Conservation (phyloP, 2,797 vertebrate genomes). For the Anomalospiza imberbis region DNA sequence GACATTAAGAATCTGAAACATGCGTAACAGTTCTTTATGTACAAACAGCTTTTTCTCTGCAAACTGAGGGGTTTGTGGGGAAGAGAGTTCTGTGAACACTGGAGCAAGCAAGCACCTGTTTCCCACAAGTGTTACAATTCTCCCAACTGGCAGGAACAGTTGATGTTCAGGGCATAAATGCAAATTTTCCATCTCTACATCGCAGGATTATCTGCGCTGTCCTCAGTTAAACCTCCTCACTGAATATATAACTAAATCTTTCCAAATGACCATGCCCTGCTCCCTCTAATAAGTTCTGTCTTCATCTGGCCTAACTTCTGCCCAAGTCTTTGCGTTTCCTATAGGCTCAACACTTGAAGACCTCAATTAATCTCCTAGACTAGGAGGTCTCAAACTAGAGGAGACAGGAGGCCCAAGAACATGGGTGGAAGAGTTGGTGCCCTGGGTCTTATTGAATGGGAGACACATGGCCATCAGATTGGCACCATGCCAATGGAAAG, state of each 20-base stretch:
- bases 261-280: not conserved
- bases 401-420: not conserved
- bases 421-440: not conserved
- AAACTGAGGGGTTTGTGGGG: not conserved
- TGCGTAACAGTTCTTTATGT: not conserved
- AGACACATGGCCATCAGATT: rapidly evolving
- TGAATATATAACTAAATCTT: not conserved
- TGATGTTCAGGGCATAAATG: not conserved
- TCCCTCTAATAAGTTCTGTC: not conserved
- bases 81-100: not conserved
- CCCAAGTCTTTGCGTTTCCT: not conserved
- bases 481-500: rapidly evolving
- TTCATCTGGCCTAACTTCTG: not conserved
- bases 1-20: conserved; percentile 29
- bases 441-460: rapidly evolving
- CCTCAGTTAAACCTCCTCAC: not conserved
- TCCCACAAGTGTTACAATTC: not conserved
- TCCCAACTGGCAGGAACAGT: not conserved
- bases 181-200: not conserved
- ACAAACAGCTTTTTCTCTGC: conserved; percentile 13
- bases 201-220: not conserved
- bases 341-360: not conserved
- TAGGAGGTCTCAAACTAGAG: not conserved
- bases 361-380: not conserved
- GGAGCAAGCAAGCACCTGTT: not conserved